A percentile compares a stretch with the other conserved stretches of the same genome.
These are phyloP conservation scores for Chunga burmeisteri DNA, from an alignment of 2,113 vertebrate genomes.

Conservation along the genomic window DNA sequence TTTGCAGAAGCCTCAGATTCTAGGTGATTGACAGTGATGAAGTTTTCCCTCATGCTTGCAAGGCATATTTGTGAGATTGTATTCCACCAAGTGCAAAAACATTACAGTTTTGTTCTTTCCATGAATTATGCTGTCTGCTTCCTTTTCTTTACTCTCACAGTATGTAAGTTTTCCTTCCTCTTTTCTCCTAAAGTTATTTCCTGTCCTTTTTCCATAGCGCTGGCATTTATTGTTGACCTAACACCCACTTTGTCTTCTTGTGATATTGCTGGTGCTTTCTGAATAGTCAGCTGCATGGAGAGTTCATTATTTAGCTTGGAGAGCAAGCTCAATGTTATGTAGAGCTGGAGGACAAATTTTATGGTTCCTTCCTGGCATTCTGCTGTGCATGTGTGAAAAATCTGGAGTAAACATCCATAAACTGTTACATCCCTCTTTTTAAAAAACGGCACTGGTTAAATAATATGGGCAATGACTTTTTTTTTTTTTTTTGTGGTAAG, in stretches of 20 bases:
- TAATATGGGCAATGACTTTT: background rate
- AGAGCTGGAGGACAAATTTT: background rate
- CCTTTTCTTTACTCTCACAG: background rate
- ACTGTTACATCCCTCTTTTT: background rate
- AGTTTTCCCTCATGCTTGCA: background rate
- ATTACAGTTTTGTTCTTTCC: background rate
- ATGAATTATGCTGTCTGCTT: slow-evolving; percentile 9
- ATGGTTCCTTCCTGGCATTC: slow-evolving; percentile 18
- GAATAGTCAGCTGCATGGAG: background rate
- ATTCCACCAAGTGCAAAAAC: background rate
- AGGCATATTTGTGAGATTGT: background rate
- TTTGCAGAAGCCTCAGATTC: background rate
- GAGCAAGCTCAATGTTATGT: background rate
- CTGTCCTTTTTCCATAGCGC: background rate
- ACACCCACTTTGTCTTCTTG: background rate
- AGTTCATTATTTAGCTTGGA: slow-evolving; percentile 13
- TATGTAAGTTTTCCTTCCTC: slow-evolving; percentile 1
- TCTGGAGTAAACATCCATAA: background rate
- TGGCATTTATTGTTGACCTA: slow-evolving; percentile 5
- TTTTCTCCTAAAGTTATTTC: background rate
- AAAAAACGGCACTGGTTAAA: background rate
- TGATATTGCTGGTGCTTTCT: background rate
- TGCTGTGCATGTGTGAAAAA: background rate
- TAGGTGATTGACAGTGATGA: background rate
- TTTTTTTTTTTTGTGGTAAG: background rate